Conservation (phyloP, 2,113 vertebrate species). For the Rhipidura dahli region DNA sequence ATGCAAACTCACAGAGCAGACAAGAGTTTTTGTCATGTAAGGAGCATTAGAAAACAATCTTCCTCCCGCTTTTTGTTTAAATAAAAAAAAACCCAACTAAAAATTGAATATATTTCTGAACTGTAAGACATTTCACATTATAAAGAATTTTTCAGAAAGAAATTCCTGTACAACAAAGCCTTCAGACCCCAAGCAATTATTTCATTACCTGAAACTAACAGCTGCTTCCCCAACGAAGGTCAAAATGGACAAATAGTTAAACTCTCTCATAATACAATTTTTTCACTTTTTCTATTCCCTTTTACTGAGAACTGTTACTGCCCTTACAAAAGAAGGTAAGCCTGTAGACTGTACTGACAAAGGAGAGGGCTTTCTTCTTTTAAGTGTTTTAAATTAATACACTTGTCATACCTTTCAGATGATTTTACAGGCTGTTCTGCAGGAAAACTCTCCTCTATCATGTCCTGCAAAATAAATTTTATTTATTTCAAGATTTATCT, state of each 20-base stretch:
- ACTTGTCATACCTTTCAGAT: conserved; percentile 78
- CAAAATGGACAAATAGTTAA: neutral
- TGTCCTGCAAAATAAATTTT: conserved; percentile 68
- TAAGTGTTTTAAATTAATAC: neutral
- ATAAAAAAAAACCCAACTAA: neutral
- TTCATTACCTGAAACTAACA: neutral
- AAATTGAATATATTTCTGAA: neutral
- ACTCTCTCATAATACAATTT: neutral
- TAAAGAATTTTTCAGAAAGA: neutral
- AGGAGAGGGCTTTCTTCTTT: neutral
- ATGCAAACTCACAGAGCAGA: neutral
- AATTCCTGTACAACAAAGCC: neutral
- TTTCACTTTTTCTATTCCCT: neutral
- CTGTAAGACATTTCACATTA: neutral
- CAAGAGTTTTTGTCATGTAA: neutral
- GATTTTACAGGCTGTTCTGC: conserved; percentile 67
- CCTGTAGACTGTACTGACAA: neutral
- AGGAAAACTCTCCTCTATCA: conserved; percentile 73
- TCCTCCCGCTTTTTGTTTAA: neutral
- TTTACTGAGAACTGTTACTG: neutral
- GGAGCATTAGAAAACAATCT: neutral
- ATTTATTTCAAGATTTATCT: neutral
- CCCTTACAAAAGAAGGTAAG: neutral
- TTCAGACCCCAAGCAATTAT: neutral
- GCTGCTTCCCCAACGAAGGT: neutral